These are phyloP conservation scores for Atherinomorus stipes DNA, from an alignment of 2,113 vertebrate species.

Conservation along the genomic window DNA sequence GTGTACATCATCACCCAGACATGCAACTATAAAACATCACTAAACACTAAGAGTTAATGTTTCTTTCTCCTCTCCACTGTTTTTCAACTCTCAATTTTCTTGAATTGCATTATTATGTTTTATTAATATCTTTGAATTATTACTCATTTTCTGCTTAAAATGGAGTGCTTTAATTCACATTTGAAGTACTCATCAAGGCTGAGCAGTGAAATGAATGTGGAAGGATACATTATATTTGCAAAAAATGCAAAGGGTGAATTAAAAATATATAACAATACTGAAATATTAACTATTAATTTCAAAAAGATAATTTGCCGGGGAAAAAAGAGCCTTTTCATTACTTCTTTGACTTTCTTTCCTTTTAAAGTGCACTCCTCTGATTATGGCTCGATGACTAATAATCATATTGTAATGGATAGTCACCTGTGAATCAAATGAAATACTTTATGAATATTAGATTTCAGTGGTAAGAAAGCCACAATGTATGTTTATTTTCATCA, in stretches of 20 bases:
- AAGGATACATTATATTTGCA: slow-evolving; percentile 87
- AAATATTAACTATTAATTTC: slow-evolving; percentile 87
- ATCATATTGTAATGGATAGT: slow-evolving; percentile 61
- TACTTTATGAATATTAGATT: slow-evolving; percentile 40
- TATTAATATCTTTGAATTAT: slow-evolving; percentile 89
- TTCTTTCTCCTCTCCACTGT: slow-evolving; percentile 67
- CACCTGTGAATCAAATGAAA: slow-evolving; percentile 45
- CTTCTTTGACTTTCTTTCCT: slow-evolving; percentile 58
- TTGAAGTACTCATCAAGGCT: slow-evolving; percentile 86
- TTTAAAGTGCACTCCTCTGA: slow-evolving; percentile 52
- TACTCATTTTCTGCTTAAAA: slow-evolving; percentile 86
- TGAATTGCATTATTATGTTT: slow-evolving; percentile 85
- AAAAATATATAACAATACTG: slow-evolving; percentile 86
- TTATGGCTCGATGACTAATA: slow-evolving; percentile 54
- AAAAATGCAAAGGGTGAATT: slow-evolving; percentile 84
- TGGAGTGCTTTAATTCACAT: slow-evolving; percentile 87
- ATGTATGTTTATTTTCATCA: slow-evolving; percentile 37
- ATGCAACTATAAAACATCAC: slow-evolving; percentile 36
- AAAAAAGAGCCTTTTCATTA: slow-evolving; percentile 77
- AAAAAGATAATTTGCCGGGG: slow-evolving; percentile 81
- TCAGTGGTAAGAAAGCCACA: slow-evolving; percentile 5
- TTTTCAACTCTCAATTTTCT: slow-evolving; percentile 83
- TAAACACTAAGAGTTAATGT: slow-evolving; percentile 64
- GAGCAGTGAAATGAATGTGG: slow-evolving; percentile 78
- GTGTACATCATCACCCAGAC: not conserved